Percentiles rank a stretch among this genome's conserved stretches.
These are phyloP conservation scores for Myopa testacea DNA, from an alignment of 2,888 invertebrate species.

Conservation along the genomic window DNA sequence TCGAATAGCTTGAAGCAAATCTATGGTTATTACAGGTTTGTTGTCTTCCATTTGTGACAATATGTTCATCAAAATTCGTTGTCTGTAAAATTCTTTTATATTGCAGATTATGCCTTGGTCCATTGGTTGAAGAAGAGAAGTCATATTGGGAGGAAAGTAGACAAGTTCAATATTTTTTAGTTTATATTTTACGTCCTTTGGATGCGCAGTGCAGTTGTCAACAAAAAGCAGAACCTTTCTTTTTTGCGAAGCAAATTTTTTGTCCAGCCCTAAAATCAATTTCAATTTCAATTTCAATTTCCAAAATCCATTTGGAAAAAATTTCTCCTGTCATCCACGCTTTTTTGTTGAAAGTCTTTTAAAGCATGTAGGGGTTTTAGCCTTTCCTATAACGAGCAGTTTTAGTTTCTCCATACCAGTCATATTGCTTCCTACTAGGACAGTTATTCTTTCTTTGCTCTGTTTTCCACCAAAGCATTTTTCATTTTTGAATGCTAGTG, in stretches of 20 bases:
- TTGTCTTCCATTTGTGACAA: constrained; percentile 38
- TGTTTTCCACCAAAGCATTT: constrained; percentile 53
- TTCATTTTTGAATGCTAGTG: constrained; percentile 51
- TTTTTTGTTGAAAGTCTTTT: constrained; percentile 43
- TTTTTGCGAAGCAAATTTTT: constrained; percentile 40
- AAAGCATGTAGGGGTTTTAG: constrained; percentile 39
- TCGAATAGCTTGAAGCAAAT: constrained; percentile 14
- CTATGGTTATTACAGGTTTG: constrained; percentile 31
- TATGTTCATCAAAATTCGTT: constrained; percentile 41
- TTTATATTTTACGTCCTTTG: constrained; percentile 39
- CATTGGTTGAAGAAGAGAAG: constrained; percentile 42
- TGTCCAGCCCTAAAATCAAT: no score
- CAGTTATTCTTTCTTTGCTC: constrained; percentile 52
- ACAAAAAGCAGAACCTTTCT: constrained; percentile 43
- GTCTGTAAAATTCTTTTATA: constrained; percentile 42
- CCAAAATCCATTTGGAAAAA: constrained; percentile 17
- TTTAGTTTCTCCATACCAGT: constrained; percentile 47
- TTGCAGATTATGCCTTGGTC: constrained; percentile 42
- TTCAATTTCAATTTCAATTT: no score
- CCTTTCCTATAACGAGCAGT: constrained; percentile 49
- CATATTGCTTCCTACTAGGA: constrained; percentile 52
- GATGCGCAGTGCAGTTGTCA: constrained; percentile 42
- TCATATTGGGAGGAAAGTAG: constrained; percentile 45
- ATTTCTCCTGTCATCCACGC: constrained; percentile 42
- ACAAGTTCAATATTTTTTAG: constrained; percentile 43